These are phyloP conservation scores for Sesamia inferens DNA, from an alignment of 2,888 invertebrate species.

Conservation along the genomic window DNA sequence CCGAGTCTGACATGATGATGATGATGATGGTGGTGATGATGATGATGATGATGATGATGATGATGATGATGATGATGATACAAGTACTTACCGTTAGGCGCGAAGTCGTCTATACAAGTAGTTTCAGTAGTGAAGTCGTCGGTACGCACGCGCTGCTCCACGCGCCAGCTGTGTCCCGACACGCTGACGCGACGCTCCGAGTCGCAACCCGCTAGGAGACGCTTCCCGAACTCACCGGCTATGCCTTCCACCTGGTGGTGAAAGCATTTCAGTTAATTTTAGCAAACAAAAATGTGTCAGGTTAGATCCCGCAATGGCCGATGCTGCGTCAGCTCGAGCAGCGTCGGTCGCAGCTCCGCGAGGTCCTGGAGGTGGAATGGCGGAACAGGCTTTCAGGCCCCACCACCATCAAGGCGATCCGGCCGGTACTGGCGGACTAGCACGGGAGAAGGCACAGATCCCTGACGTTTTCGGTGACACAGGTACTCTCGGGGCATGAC, in stretches of 20 bases:
- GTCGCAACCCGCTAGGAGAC: constrained; percentile 96
- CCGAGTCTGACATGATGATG: too few relatives aligned
- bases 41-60: too few relatives aligned
- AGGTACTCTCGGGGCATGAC: too few relatives aligned
- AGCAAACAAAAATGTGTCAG: neutral
- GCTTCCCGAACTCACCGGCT: constrained; percentile 96
- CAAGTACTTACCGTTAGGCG: constrained; percentile 93
- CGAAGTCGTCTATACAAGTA: constrained; percentile 95
- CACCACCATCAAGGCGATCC: too few relatives aligned
- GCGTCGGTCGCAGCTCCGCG: too few relatives aligned
- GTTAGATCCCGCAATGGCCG: too few relatives aligned
- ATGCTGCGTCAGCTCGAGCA: too few relatives aligned
- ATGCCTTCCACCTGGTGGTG: constrained; percentile 92
- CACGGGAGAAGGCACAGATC: too few relatives aligned
- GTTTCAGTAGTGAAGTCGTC: constrained; percentile 96
- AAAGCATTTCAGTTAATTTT: neutral
- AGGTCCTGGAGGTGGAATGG: too few relatives aligned
- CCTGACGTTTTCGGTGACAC: too few relatives aligned
- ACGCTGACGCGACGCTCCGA: constrained; percentile 95
- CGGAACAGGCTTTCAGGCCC: too few relatives aligned
- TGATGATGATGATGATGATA: neutral
- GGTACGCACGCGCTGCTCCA: constrained; percentile 95
- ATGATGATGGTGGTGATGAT: neutral
- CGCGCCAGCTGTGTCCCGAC: constrained; percentile 93
- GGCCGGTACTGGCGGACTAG: too few relatives aligned